Evolutionary conservation across 2,113 vertebrate species (phyloP).

Genomic region (Columba livia): DNA sequence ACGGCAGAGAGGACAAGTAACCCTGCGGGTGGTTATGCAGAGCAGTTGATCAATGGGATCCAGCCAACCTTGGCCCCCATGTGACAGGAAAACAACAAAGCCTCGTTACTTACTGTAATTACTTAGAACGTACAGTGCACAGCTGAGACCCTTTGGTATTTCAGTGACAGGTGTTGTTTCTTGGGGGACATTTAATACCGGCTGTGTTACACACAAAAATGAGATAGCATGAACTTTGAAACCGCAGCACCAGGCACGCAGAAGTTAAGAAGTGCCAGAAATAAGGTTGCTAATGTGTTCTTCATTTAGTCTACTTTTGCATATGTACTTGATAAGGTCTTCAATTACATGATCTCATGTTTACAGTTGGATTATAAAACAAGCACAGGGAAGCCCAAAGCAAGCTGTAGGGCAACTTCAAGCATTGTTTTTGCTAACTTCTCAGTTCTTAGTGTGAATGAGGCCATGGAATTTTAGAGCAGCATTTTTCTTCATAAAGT

Average conservation of each 20-base stretch:
- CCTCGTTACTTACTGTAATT: not conserved
- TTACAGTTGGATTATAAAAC: not conserved
- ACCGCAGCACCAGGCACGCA: not conserved
- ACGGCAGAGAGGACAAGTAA: fast-evolving
- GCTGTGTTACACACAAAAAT: not conserved
- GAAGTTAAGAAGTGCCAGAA: not conserved
- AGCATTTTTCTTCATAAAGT: not conserved
- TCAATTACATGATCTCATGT: not conserved
- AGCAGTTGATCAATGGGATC: not conserved
- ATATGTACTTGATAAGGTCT: not conserved
- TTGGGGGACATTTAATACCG: not conserved
- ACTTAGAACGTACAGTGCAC: not conserved
- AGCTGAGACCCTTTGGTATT: not conserved
- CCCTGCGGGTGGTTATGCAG: fast-evolving
- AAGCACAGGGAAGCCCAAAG: not conserved
- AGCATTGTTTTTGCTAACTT: not conserved
- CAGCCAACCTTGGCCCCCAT: not conserved
- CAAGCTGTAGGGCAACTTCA: not conserved
- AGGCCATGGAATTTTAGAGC: not conserved
- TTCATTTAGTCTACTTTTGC: not conserved
- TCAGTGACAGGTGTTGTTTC: not conserved
- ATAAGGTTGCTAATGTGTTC: not conserved
- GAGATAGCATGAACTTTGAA: not conserved
- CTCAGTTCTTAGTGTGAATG: not conserved
- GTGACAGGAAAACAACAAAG: not conserved